Conservation (phyloP, 2,797 vertebrate species). For the Hypotaenidia okinawae region DNA sequence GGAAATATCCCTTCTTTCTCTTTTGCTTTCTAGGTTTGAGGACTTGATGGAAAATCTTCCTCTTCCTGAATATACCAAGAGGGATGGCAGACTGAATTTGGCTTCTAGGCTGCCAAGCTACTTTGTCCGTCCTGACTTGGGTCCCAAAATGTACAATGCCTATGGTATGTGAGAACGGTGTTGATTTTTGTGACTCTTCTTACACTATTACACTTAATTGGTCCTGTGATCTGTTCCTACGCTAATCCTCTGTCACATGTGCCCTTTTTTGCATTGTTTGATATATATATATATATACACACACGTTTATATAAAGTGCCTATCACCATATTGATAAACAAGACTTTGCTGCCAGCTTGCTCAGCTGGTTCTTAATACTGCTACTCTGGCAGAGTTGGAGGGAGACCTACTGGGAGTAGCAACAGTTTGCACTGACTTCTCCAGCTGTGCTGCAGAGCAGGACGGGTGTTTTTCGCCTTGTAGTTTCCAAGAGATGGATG, state of each 20-base stretch:
- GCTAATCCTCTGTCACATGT: not conserved
- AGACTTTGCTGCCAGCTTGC: too few species aligned
- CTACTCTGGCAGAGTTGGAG: too few species aligned
- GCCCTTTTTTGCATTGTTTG: not conserved
- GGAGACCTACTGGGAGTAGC: too few species aligned
- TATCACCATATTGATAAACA: too few species aligned
- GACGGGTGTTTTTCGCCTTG: not conserved
- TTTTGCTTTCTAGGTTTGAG: conserved; percentile 85
- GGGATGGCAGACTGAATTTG: conserved; percentile 96
- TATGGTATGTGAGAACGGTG: conserved; percentile 85
- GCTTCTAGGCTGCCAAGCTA: conserved; percentile 97
- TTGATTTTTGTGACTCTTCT: not conserved
- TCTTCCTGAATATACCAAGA: conserved; percentile 97
- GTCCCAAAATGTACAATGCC: conserved; percentile 99
- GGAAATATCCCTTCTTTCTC: not conserved
- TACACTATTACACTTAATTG: not conserved
- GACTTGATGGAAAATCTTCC: conserved; percentile 98
- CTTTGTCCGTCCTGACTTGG: conserved; percentile 97
- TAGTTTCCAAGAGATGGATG: not conserved
- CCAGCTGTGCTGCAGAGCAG: too few species aligned
- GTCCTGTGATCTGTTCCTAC: not conserved
- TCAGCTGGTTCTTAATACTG: too few species aligned
- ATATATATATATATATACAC: too few species aligned
- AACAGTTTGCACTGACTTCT: too few species aligned
- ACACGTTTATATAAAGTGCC: too few species aligned